phyloP scores from a whole-genome alignment of 2,888 invertebrate genomes.

The Rhagophthalmus giganteus region DNA sequence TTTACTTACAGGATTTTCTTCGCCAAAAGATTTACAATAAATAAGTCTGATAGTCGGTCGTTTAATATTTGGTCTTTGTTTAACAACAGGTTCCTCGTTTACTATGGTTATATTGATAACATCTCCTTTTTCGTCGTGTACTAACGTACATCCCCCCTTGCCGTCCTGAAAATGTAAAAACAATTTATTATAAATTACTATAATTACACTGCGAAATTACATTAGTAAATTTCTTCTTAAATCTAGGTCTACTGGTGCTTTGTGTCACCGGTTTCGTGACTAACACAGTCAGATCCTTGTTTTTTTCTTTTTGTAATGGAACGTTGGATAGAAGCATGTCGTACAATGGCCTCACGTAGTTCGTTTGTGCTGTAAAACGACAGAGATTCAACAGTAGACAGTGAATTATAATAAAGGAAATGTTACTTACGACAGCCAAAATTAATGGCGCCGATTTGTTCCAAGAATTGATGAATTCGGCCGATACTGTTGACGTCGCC shows the following conservation, averaged over 20 bases:
- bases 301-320: constrained; percentile 38
- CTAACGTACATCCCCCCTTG: constrained; percentile 67
- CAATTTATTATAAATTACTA: too few relatives aligned
- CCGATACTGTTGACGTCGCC: constrained; percentile 67
- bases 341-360: constrained; percentile 49
- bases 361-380: constrained; percentile 47
- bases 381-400: background rate
- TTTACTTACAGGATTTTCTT: constrained; percentile 60
- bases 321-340: constrained; percentile 38
- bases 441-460: constrained; percentile 66
- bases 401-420: background rate
- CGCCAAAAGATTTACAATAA: constrained; percentile 62
- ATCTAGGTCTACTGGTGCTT: constrained; percentile 46
- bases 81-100: constrained; percentile 51
- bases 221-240: constrained; percentile 59
- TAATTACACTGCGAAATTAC: too few relatives aligned
- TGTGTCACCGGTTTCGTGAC: constrained; percentile 22
- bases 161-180: constrained; percentile 62
- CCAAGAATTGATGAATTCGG: constrained; percentile 62
- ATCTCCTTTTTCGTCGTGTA: constrained; percentile 65
- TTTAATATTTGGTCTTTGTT: constrained; percentile 51
- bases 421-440: constrained; percentile 60
- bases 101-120: constrained; percentile 56
- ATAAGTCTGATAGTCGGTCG: constrained; percentile 61
- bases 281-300: constrained; percentile 12